Evolutionary conservation across 2,888 invertebrate species (phyloP).

Genomic region (Acanthococcus lagerstroemiae): DNA sequence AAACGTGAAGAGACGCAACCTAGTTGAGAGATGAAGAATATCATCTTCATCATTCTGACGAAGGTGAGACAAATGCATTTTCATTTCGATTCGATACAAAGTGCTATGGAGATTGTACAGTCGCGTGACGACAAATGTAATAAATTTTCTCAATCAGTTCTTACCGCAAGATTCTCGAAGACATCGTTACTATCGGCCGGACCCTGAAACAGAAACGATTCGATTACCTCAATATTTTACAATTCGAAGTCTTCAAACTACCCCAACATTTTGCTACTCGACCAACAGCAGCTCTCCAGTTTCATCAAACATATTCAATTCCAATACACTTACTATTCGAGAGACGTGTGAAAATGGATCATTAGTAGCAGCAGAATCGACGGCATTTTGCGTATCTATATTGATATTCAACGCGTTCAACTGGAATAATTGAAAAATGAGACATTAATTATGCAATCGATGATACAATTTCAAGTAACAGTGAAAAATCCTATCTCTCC

Average conservation of each 20-base stretch:
- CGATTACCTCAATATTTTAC: background rate
- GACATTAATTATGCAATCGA: background rate
- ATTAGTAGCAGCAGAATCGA: background rate
- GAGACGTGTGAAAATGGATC: slow-evolving; percentile 2
- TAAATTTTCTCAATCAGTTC: background rate
- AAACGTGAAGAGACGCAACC: no score
- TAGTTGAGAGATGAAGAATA: no score
- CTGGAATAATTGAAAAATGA: background rate
- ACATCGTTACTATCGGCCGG: slow-evolving; percentile 10
- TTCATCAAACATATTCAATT: no score
- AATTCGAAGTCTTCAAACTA: no score
- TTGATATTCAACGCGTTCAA: slow-evolving; percentile 5
- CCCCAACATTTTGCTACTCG: no score
- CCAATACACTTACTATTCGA: slow-evolving; percentile 15
- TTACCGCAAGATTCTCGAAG: slow-evolving; percentile 3
- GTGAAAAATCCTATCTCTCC: no score
- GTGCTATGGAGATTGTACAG: no score
- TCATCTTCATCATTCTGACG: no score
- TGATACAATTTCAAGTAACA: no score
- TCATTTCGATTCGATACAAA: no score
- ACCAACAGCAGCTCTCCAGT: no score
- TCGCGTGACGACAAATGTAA: background rate
- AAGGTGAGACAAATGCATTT: no score
- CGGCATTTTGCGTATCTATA: background rate
- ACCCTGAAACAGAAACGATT: slow-evolving; percentile 2